These are phyloP conservation scores for Mesocentrotus franciscanus DNA, from an alignment of 53 echinoderm and acorn worm genomes.

Conservation along the genomic window DNA sequence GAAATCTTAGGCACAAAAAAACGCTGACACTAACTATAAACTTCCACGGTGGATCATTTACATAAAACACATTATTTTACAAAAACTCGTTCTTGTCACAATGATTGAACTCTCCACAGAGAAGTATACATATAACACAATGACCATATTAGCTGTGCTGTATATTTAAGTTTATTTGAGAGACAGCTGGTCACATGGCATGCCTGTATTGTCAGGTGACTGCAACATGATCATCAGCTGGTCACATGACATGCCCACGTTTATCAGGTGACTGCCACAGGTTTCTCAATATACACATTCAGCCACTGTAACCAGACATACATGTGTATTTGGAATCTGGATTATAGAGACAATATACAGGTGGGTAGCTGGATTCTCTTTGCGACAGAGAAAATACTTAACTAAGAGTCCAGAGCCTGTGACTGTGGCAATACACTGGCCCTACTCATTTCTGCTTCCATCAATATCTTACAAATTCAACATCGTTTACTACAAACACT, in stretches of 20 bases:
- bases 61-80: not conserved
- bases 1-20: constrained; percentile 47
- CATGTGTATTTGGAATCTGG: not conserved
- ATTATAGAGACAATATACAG: not conserved
- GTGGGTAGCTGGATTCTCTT: not conserved
- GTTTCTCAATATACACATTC: not conserved
- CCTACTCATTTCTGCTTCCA: not conserved
- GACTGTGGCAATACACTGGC: not conserved
- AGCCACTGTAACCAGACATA: not conserved
- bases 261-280: constrained; percentile 8
- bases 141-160: not conserved
- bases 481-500: constrained; percentile 5
- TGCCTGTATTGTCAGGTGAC: constrained; percentile 3
- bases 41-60: constrained; percentile 22
- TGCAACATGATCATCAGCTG: not conserved
- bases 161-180: not conserved
- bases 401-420: not conserved
- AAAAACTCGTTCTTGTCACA: not conserved
- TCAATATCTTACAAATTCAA: not conserved
- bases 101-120: not conserved
- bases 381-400: not conserved
- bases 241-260: not conserved
- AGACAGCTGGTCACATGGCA: not conserved
- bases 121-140: not conserved
- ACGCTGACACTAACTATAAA: constrained; percentile 2